These are phyloP conservation scores for Mya arenaria DNA, from an alignment of 1,140 invertebrate species.

Conservation along the genomic window DNA sequence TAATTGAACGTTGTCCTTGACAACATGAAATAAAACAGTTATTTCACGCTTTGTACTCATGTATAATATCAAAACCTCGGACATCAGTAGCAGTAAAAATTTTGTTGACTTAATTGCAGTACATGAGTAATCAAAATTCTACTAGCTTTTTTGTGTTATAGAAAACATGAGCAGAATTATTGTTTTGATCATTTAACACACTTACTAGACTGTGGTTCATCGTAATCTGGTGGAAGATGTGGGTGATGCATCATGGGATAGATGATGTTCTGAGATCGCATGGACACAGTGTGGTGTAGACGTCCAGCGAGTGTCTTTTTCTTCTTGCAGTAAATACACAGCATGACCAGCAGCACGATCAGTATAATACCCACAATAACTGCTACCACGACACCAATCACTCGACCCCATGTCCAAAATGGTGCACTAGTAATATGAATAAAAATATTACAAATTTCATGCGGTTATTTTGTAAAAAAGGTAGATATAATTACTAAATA, in stretches of 20 bases:
- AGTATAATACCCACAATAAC: background rate
- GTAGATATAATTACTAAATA: background rate
- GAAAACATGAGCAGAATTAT: too few relatives aligned
- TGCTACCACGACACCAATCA: conserved; percentile 21
- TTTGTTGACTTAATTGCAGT: too few relatives aligned
- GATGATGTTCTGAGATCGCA: conserved; percentile 28
- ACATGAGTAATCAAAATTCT: too few relatives aligned
- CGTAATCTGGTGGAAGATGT: background rate
- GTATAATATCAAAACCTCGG: too few relatives aligned
- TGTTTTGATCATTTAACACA: too few relatives aligned
- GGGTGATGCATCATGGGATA: background rate
- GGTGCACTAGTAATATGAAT: background rate
- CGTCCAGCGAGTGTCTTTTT: background rate
- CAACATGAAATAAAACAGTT: too few relatives aligned
- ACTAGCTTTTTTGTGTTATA: too few relatives aligned
- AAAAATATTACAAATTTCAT: background rate
- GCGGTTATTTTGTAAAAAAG: background rate
- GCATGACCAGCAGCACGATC: background rate
- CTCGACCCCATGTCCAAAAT: conserved; percentile 20
- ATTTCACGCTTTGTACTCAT: too few relatives aligned
- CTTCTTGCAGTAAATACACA: conserved; percentile 33
- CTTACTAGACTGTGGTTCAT: too few relatives aligned
- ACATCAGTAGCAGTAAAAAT: too few relatives aligned
- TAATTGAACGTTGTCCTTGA: too few relatives aligned
- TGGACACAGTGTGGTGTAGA: conserved; percentile 35